Base-by-base conservation (phyloP, 2,113 vertebrate genomes). In the Tautogolabrus adspersus region DNA sequence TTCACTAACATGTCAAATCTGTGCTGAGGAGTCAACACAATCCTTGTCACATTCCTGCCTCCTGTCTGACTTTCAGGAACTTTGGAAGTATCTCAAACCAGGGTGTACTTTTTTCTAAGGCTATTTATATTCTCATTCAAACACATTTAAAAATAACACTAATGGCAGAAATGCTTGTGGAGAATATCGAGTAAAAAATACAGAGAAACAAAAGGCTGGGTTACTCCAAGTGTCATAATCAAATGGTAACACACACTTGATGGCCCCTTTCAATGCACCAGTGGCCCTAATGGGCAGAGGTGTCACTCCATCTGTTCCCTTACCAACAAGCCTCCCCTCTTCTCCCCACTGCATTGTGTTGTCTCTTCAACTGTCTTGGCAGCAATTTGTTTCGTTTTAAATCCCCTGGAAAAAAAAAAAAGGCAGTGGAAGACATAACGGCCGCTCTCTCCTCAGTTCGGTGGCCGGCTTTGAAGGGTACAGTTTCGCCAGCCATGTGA, bases 1-100 rank as follows among this genome's bases (percentile, higher is more conserved):
- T 73, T 77, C 75, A 79, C 77, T 66, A 77, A 82, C 79, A 75
- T 72, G 69, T 92, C 89, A 91, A 86, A 87, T 77, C 19, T 84
- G 55, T 62, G 73, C 79, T 86, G 66, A 75, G 60, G 64, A 78
- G 74, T 76, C 77, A 77, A 88, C 75, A 63, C 66, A 74, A 73
- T 56, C 51, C 44, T 30, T 66, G 76, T 77, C 77, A 83, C 79
- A 80, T 75, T 57, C 52, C 54, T 70, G 12, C 71, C 26, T 73
- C 23, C 54, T 30, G 19, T 61, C 62, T 66, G 69, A 88, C 77
- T 83, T 77, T 83, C 22, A 30, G 23, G 84, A 89, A 87, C 86
- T 76, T 83, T 83, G 37, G 12, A 58, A 82, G 63, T 38, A 54
- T 26, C 44, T 69, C 71, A 60, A 63, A 65, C 22, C 64, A 26